Base-by-base conservation (phyloP, 2,113 vertebrate species). In the Sclerurus mexicanus region DNA sequence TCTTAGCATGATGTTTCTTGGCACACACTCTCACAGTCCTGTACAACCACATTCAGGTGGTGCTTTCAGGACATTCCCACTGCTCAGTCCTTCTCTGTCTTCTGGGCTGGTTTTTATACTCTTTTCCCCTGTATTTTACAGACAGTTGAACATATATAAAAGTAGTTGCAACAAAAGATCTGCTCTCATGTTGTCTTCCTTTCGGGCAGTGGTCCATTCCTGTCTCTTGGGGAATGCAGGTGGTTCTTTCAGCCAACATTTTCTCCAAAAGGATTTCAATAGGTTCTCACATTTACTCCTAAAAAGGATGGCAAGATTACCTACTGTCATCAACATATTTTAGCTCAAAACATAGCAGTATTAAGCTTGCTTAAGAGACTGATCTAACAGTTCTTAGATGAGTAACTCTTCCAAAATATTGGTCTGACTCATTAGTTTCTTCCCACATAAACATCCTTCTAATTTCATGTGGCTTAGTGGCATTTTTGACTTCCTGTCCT, bases 391-490 rank as follows among this genome's bases (percentile, higher is more conserved):
- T 74, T 92, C 72, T 90, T 93, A 90, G 82, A 83, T 76, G 79
- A 96, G 64, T 88, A 93, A 90, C 68, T 79, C 42, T 84, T 96
- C 79, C 67, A 84, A 94, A 95, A 92, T 95, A 88, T 35, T 22
- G 3, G 68, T 74, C 82, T 93, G 95, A 95, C 69, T 95, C 90
- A 92, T 60, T 72, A 58, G 37, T 81, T 94, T 95, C 87, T 96
- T 69, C 92, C 88, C 80, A 89, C 85, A 87, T 46, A 94, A 80
- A 56, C 14, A 35, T 63, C n/a, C 40, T 75, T 88, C 64, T 52
- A 63, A 40, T 89, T 93, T 95, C 59, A 60, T 64, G 81, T 75
- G 69, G 7, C 53, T 90, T 47, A 63, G 35, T 79, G 80, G 30
- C 73, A 75, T 94, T 90, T 96, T 86, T 90, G 33, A 53, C 44